These are phyloP conservation scores for Chymomyza amoena DNA, from an alignment of 2,888 invertebrate species.

Conservation along the genomic window DNA sequence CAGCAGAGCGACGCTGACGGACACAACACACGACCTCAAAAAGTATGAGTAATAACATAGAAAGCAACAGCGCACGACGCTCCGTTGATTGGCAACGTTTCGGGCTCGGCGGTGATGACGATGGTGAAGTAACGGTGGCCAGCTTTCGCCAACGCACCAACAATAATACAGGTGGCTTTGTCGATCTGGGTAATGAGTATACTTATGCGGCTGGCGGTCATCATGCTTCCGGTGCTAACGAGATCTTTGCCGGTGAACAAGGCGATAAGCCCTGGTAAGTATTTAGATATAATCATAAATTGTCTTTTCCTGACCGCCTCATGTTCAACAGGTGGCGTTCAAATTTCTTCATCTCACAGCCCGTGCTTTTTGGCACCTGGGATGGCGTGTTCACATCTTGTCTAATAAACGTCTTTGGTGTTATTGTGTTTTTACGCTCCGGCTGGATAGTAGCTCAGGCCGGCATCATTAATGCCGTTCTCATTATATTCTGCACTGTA, in stretches of 20 bases:
- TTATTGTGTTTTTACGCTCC: conserved; percentile 96
- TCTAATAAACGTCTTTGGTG: conserved; percentile 98
- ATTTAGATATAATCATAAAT: not conserved
- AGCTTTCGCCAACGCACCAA: conserved; percentile 78
- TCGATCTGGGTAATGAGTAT: conserved; percentile 87
- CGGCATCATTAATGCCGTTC: conserved; percentile 88
- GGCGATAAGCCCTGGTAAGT: conserved; percentile 81
- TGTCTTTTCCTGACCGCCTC: not conserved
- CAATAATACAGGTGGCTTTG: conserved; percentile 86
- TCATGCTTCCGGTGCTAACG: conserved; percentile 92
- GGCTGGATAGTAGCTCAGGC: conserved; percentile 98
- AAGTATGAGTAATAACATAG: conserved; percentile 61
- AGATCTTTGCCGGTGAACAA: conserved; percentile 94
- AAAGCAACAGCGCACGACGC: conserved; percentile 57
- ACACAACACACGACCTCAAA: not conserved
- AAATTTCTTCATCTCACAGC: conserved; percentile 97
- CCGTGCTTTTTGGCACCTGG: conserved; percentile 95
- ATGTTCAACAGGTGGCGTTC: conserved; percentile 91
- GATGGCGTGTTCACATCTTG: conserved; percentile 99
- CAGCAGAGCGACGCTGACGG: conserved; percentile 11
- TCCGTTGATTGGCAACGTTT: conserved; percentile 77
- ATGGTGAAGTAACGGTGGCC: conserved; percentile 77
- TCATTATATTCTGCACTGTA: conserved; percentile 91
- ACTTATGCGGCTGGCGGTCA: conserved; percentile 89
- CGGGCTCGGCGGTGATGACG: conserved; percentile 75